Percentiles rank a stretch among this genome's conserved stretches.
phyloP scores from a whole-genome alignment of 2,888 invertebrate species.

The Antitype chi region DNA sequence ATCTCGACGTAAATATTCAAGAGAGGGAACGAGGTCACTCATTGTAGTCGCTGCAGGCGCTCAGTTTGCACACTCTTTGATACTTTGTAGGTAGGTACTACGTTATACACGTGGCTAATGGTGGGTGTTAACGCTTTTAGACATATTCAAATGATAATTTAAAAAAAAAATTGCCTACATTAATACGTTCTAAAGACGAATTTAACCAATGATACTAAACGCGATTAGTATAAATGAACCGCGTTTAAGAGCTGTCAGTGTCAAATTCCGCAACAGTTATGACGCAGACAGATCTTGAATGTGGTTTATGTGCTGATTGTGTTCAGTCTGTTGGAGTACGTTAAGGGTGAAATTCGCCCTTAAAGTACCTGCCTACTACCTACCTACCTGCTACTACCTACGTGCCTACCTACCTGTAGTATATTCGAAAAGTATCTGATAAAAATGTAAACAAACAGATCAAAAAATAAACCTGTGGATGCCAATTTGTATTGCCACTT shows the following conservation, averaged over 20 bases:
- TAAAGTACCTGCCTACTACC: no score
- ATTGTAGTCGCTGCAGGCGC: conserved; percentile 54
- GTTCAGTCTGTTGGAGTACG: no score
- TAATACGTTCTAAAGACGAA: background rate
- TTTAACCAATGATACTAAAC: no score
- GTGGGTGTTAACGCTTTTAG: background rate
- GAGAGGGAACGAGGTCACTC: conserved; percentile 56
- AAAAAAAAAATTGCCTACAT: background rate
- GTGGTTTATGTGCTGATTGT: no score
- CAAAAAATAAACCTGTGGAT: no score
- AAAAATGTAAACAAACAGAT: background rate
- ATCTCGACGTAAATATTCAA: conserved; percentile 63
- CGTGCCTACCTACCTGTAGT: background rate
- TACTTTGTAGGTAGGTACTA: conserved; percentile 13
- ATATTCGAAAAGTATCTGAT: background rate
- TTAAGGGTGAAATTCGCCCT: no score
- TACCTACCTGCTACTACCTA: no score
- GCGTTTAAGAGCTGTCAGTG: no score
- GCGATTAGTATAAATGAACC: no score
- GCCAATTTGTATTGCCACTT: background rate
- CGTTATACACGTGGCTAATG: background rate
- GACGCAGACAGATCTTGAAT: no score
- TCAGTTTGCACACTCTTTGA: conserved; percentile 36
- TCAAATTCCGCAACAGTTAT: no score
- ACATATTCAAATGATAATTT: background rate